A percentile compares a stretch with the other conserved stretches of the same genome.
Evolutionary conservation across 2,797 vertebrate species (phyloP).

Genomic region (Champsocephalus gunnari): DNA sequence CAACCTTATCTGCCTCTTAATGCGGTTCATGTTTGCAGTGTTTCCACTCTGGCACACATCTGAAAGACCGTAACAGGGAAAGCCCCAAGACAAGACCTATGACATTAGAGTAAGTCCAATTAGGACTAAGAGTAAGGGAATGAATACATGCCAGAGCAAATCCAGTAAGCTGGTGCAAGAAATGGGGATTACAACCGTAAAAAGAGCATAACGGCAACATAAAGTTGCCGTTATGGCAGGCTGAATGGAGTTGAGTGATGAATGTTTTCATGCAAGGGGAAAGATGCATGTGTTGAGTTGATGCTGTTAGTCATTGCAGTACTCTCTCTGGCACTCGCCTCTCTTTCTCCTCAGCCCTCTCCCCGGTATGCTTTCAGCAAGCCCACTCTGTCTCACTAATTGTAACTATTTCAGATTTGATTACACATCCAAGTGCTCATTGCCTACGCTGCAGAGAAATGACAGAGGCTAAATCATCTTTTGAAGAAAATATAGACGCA

Average conservation of each 20-base stretch:
- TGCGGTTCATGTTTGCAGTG: conserved; percentile 17
- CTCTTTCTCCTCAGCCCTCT: conserved; percentile 35
- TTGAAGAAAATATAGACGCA: conserved; percentile 38
- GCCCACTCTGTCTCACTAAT: conserved; percentile 53
- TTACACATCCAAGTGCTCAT: conserved; percentile 51
- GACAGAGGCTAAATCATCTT: conserved; percentile 19
- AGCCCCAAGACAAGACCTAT: conserved; percentile 7
- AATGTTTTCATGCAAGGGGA: conserved; percentile 43
- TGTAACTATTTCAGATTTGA: conserved; percentile 57
- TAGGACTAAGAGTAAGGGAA: conserved; percentile 17
- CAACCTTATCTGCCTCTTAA: conserved; percentile 44
- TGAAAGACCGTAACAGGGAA: background rate
- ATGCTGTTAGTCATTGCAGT: conserved; percentile 45
- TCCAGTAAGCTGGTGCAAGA: conserved; percentile 24
- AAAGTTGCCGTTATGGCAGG: conserved; percentile 40
- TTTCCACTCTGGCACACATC: background rate
- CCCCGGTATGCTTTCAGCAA: conserved; percentile 37
- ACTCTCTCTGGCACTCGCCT: conserved; percentile 36
- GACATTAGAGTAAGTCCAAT: conserved; percentile 18
- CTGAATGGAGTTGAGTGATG: conserved; percentile 39
- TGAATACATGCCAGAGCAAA: conserved; percentile 13
- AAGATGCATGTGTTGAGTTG: conserved; percentile 32
- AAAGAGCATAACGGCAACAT: conserved; percentile 51
- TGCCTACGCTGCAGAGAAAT: conserved; percentile 18
- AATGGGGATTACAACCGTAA: conserved; percentile 49